Conservation (phyloP, 2,113 vertebrate species). For the Tupaia chinensis region DNA sequence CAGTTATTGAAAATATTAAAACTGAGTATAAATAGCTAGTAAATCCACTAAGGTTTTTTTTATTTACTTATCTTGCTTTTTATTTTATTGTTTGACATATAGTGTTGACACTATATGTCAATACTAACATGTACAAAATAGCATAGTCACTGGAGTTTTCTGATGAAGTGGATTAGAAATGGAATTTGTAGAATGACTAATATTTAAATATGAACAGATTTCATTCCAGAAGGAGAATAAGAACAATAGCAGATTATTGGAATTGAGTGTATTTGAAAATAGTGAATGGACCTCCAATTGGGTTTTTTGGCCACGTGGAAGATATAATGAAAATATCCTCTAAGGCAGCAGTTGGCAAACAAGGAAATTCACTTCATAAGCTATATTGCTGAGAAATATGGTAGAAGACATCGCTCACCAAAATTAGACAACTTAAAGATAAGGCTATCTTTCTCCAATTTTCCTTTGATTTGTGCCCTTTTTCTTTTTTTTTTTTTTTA, state of each 20-base stretch:
- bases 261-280: not conserved
- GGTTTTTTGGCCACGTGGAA: not conserved
- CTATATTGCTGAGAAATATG: constrained; percentile 24
- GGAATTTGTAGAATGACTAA: not conserved
- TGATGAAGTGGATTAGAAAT: not conserved
- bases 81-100: too few species aligned
- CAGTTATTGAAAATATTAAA: constrained; percentile 52
- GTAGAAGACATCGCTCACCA: constrained; percentile 57
- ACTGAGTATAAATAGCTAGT: constrained; percentile 7
- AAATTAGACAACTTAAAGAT: constrained; percentile 69
- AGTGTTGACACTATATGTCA: too few species aligned
- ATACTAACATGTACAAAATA: not conserved
- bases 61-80: not conserved
- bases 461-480: constrained; percentile 49
- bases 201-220: not conserved
- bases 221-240: not conserved
- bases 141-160: not conserved
- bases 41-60: constrained; percentile 4
- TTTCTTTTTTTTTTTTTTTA: too few species aligned
- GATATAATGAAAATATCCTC: not conserved
- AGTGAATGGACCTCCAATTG: not conserved
- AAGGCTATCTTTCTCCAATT: constrained; percentile 13
- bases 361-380: constrained; percentile 33
- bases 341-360: not conserved
- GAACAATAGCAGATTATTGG: not conserved